These are phyloP conservation scores for Neelides sp. DNA, from an alignment of 1,140 invertebrate genomes.

Conservation along the genomic window DNA sequence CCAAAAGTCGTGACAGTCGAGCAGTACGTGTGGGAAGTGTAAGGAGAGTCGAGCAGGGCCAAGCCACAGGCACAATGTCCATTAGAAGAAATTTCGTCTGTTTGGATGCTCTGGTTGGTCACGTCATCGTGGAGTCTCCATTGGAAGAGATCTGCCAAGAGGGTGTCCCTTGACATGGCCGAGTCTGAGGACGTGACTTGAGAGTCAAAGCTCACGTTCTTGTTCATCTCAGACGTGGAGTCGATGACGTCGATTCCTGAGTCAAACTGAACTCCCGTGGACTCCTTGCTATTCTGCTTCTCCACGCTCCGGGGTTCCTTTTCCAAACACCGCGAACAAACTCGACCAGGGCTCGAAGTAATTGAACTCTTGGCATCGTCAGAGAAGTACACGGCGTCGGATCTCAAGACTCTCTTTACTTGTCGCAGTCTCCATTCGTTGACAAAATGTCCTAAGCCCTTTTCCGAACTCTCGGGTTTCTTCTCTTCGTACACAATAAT, in stretches of 20 bases:
- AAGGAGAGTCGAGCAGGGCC: neutral
- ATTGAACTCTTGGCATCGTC: slow-evolving; percentile 28
- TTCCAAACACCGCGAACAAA: slow-evolving; percentile 25
- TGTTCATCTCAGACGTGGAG: slow-evolving; percentile 12
- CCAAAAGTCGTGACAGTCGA: slow-evolving; percentile 28
- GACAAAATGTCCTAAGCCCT: slow-evolving; percentile 1
- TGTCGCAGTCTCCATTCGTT: slow-evolving; percentile 23
- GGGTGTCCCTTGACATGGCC: slow-evolving; percentile 10
- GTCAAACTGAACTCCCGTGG: slow-evolving; percentile 13
- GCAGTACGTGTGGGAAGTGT: slow-evolving; percentile 6
- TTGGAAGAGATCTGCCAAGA: neutral
- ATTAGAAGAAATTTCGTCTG: too few relatives aligned
- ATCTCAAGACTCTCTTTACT: slow-evolving; percentile 16
- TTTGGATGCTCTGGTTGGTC: slow-evolving; percentile 12
- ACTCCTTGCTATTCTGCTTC: neutral
- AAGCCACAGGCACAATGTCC: neutral
- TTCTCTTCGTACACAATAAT: slow-evolving; percentile 8
- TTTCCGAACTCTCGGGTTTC: slow-evolving; percentile 9
- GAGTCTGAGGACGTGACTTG: slow-evolving; percentile 23
- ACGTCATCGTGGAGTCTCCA: slow-evolving; percentile 2
- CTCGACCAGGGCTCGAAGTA: slow-evolving; percentile 19
- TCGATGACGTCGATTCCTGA: slow-evolving; percentile 23
- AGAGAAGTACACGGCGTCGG: slow-evolving; percentile 27
- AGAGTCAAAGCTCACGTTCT: slow-evolving; percentile 28
- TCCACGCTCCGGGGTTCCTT: slow-evolving; percentile 16